Evolutionary conservation across 2,113 vertebrate genomes (phyloP).

Genomic region (Chunga burmeisteri): DNA sequence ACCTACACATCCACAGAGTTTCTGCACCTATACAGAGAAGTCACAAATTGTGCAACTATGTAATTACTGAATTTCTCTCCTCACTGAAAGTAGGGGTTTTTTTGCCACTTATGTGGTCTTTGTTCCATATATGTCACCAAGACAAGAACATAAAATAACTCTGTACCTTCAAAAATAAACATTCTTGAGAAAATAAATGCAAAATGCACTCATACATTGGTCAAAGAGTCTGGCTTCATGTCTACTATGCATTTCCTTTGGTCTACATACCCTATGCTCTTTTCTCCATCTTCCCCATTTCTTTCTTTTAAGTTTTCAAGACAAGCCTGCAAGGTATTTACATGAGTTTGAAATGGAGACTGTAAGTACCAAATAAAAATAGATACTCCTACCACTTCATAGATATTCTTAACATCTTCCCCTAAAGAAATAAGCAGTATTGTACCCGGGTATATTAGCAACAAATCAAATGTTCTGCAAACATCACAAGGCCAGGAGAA

Average conservation of each 20-base stretch:
- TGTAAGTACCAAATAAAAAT: background rate
- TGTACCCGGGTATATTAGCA: background rate
- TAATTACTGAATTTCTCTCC: background rate
- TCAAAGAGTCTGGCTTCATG: background rate
- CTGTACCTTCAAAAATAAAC: background rate
- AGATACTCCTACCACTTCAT: background rate
- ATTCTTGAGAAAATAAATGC: background rate
- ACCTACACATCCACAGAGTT: background rate
- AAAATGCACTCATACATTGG: rapidly evolving
- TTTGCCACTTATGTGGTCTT: background rate
- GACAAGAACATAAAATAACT: background rate
- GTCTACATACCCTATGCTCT: rapidly evolving
- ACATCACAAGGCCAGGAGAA: background rate
- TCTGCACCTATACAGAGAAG: background rate
- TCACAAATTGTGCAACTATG: background rate
- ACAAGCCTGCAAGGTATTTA: background rate
- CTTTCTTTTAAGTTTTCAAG: background rate
- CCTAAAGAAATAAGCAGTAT: background rate
- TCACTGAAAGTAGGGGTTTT: background rate
- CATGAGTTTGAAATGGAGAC: background rate
- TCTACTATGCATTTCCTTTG: background rate
- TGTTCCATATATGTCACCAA: background rate
- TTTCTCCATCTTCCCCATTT: background rate
- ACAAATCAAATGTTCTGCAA: background rate
- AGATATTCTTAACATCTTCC: background rate